Evolutionary conservation across 2,797 vertebrate genomes (phyloP), one percentile per base, ranked within the genome.

Genomic region (Vultur gryphus): DNA sequence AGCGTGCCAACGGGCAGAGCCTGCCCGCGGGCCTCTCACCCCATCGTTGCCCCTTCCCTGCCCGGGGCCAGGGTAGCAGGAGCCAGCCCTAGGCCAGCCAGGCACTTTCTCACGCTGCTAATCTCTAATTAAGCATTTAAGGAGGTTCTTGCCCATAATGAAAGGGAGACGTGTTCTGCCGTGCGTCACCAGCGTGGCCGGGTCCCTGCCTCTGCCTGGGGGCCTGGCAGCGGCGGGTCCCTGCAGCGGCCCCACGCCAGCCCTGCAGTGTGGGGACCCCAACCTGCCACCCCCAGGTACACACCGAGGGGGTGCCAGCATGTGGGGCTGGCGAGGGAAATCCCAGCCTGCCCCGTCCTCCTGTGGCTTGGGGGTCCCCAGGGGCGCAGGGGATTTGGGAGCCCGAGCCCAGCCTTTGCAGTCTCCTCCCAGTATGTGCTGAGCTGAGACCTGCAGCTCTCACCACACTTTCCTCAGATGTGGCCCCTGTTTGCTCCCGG

Each of bases 121-220:
- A 93, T 73, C 92, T 93, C 77, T 77, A 84, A 89, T 90, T 89
- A 95, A 93, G 46, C 29, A 0, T 92, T 93, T 69, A 13, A 48
- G 79, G 82, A 93, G 57, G 54, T 87, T 93, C 80, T 64, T 55
- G 61, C 17, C 83, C 57, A 4, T 95, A 79, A 96, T 95, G 94
- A 97, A n/a, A 97, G 95, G 89, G 70, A 93, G 23, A 29, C 0
- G 3, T 0, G 25, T 65, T 85, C 25, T 55, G 71, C 89, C 7
- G 1, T 49, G 89, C 59, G 21, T 93, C 93, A 94, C 71, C 86
- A 25, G 89, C 33, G 2, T 13, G 67, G 55, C 62, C 73, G 0
- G 19, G 29, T 64, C 75, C 73, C 93, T 87, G 93, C 91, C 94
- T 78, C 52, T 85, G 90, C 95, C 91, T 1, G 4, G 31, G 93